Conservation (phyloP, 35 echinoderm and acorn worm species). For the Heliocidaris tuberculata region DNA sequence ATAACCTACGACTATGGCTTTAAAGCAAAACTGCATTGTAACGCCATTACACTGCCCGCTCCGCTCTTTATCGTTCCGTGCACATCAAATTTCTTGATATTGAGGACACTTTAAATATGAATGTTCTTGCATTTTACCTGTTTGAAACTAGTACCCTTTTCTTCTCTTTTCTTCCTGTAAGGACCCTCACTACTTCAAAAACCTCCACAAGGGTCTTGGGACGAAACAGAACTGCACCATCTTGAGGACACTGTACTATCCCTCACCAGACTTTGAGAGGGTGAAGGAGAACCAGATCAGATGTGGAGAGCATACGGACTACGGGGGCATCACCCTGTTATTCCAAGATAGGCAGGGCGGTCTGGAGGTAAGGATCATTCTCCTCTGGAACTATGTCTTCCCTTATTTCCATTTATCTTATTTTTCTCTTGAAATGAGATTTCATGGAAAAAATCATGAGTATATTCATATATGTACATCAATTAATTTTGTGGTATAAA, state of each 20-base stretch:
- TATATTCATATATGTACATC: too few relatives aligned
- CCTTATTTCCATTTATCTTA: too few relatives aligned
- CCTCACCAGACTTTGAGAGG: constrained; percentile 34
- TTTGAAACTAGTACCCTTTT: neutral
- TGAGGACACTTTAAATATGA: neutral
- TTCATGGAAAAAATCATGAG: too few relatives aligned
- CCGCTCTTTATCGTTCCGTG: neutral
- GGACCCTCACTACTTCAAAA: constrained; percentile 75
- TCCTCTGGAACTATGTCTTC: too few relatives aligned
- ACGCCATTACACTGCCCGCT: neutral
- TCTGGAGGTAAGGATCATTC: constrained; percentile 63
- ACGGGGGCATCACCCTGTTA: constrained; percentile 84
- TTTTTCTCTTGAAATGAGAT: too few relatives aligned
- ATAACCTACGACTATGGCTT: too few relatives aligned
- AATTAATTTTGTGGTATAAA: too few relatives aligned
- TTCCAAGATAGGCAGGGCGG: constrained; percentile 87
- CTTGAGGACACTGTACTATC: constrained; percentile 73
- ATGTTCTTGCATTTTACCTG: neutral
- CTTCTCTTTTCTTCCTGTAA: neutral
- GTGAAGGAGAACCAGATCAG: constrained; percentile 73
- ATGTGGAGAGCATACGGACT: constrained; percentile 93
- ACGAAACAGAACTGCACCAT: constrained; percentile 47
- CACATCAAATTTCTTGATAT: neutral
- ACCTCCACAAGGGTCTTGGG: constrained; percentile 59
- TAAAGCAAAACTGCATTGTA: neutral